phyloP scores from a whole-genome alignment of 1,140 invertebrate genomes.

The Octopus bimaculoides region DNA sequence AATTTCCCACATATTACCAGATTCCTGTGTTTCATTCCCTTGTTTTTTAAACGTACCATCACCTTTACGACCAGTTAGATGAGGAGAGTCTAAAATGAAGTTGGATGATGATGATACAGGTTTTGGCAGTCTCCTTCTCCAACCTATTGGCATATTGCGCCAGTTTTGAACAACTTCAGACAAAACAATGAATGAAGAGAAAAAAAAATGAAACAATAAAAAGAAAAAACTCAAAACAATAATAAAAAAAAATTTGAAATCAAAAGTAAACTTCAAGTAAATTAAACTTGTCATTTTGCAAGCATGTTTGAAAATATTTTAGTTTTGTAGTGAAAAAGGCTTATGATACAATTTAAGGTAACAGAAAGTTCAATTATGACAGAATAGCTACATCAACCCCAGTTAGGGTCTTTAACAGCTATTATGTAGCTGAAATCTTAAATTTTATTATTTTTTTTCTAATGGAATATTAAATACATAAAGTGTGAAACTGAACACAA shows the following conservation, averaged over 20 bases:
- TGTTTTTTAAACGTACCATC: background rate
- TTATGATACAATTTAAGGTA: too few species aligned
- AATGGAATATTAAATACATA: too few species aligned
- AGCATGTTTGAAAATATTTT: too few species aligned
- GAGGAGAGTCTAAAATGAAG: background rate
- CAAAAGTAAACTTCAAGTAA: background rate
- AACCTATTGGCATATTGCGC: background rate
- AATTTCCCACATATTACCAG: too few species aligned
- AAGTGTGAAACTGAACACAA: too few species aligned
- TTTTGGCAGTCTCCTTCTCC: background rate
- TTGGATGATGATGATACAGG: background rate
- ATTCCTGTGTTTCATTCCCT: background rate
- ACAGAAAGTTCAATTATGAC: too few species aligned
- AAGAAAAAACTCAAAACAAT: background rate
- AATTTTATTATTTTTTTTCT: too few species aligned
- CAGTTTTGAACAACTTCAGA: constrained; percentile 3
- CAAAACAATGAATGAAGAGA: background rate
- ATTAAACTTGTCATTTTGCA: too few species aligned
- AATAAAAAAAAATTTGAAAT: background rate
- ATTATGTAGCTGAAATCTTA: too few species aligned
- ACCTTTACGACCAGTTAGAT: background rate
- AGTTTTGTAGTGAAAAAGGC: too few species aligned
- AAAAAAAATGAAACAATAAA: background rate
- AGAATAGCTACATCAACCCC: too few species aligned
- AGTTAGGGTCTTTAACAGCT: too few species aligned